Conservation (phyloP, 1,140 invertebrate genomes). For the Orius insidiosus region DNA sequence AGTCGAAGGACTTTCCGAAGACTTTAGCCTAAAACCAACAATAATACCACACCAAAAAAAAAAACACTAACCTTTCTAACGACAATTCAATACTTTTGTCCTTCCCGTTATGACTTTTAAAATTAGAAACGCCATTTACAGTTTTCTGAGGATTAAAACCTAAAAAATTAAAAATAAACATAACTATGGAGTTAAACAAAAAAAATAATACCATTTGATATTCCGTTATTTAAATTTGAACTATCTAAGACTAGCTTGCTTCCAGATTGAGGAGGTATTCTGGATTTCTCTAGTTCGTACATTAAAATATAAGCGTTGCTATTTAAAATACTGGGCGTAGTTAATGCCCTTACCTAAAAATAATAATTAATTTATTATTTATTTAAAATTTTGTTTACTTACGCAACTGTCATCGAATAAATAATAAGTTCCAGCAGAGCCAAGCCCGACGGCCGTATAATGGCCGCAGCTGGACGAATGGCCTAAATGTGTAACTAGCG, state of each 20-base stretch:
- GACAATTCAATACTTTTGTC: no score
- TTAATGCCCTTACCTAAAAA: slow-evolving; percentile 48
- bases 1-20: no score
- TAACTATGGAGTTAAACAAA: no score
- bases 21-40: no score
- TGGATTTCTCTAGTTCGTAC: slow-evolving; percentile 52
- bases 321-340: slow-evolving; percentile 50
- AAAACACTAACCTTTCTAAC: no score
- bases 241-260: background rate
- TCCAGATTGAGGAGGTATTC: slow-evolving; percentile 13
- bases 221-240: slow-evolving; percentile 1
- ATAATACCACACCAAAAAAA: no score
- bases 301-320: slow-evolving; percentile 82
- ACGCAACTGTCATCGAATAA: slow-evolving; percentile 64
- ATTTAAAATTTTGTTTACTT: slow-evolving; percentile 23
- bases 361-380: background rate
- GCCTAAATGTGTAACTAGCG: slow-evolving; percentile 90
- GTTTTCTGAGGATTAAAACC: no score
- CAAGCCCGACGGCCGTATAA: slow-evolving; percentile 82
- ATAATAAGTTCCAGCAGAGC: slow-evolving; percentile 67
- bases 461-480: slow-evolving; percentile 90
- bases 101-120: no score
- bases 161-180: no score
- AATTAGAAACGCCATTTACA: no score
- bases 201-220: no score